phyloP scores from a whole-genome alignment of 2,113 vertebrate species.

The Grantiella picta region DNA sequence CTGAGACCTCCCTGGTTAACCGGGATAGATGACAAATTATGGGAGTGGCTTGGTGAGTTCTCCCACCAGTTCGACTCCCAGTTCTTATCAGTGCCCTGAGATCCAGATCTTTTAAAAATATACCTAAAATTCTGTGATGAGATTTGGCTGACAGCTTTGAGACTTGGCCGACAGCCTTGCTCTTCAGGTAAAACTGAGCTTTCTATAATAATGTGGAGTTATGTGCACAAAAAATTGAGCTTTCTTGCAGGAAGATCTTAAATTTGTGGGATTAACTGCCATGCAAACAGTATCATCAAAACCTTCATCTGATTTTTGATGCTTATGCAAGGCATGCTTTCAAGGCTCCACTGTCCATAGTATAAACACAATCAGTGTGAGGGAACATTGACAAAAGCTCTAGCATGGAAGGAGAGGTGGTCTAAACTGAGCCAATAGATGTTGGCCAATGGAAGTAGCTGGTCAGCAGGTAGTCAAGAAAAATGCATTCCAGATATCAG shows the following conservation, averaged over 20 bases:
- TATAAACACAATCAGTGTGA: background rate
- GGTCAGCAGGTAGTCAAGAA: background rate
- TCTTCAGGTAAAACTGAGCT: background rate
- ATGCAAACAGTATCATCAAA: background rate
- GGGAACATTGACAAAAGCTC: background rate
- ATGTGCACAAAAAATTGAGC: background rate
- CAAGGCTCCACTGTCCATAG: background rate
- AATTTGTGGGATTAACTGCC: background rate
- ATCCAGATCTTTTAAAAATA: background rate
- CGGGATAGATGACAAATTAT: background rate
- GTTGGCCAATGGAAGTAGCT: background rate
- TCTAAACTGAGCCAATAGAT: background rate
- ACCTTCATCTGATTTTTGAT: background rate
- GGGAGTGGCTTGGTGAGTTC: background rate
- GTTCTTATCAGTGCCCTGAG: background rate
- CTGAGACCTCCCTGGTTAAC: accelerated
- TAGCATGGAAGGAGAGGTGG: background rate
- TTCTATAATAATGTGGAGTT: background rate
- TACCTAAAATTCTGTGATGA: background rate
- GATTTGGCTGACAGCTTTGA: background rate
- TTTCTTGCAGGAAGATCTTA: background rate
- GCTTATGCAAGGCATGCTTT: background rate
- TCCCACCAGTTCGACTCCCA: background rate
- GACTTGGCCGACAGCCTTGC: background rate
- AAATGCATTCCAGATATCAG: background rate